These are phyloP conservation scores for Macrotus californicus DNA, from an alignment of 2,113 vertebrate genomes.

Conservation along the genomic window DNA sequence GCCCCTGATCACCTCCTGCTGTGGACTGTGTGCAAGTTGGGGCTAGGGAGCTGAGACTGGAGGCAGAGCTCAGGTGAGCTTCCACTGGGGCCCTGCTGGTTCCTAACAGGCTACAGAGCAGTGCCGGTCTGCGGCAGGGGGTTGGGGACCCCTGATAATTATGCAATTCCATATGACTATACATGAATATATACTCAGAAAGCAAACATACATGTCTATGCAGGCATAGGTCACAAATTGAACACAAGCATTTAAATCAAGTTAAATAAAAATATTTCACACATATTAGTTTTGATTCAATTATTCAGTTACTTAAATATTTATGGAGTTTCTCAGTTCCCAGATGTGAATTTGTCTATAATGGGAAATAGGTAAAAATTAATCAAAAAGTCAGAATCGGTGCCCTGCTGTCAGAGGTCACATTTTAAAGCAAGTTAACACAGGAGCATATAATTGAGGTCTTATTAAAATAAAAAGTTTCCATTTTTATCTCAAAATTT, in stretches of 20 bases:
- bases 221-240: background rate
- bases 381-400: slow-evolving; percentile 68
- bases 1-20: no score
- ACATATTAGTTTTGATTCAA: slow-evolving; percentile 26
- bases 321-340: slow-evolving; percentile 58
- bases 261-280: slow-evolving; percentile 49
- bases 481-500: slow-evolving; percentile 63
- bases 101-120: no score
- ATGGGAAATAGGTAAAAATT: slow-evolving; percentile 70
- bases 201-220: background rate
- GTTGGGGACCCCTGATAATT: no score
- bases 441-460: slow-evolving; percentile 66
- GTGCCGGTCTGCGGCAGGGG: no score
- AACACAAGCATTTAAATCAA: slow-evolving; percentile 30
- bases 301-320: slow-evolving; percentile 69
- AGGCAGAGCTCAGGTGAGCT: no score
- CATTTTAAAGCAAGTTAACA: slow-evolving; percentile 67
- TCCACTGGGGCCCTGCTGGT: no score
- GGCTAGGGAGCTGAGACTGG: no score
- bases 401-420: slow-evolving; percentile 65
- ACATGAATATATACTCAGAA: background rate
- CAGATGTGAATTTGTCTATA: slow-evolving; percentile 53
- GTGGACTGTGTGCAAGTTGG: no score
- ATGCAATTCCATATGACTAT: background rate
- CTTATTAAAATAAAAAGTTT: slow-evolving; percentile 74